phyloP scores from a whole-genome alignment of 1,140 invertebrate genomes.

The Brachionus koreanus region DNA sequence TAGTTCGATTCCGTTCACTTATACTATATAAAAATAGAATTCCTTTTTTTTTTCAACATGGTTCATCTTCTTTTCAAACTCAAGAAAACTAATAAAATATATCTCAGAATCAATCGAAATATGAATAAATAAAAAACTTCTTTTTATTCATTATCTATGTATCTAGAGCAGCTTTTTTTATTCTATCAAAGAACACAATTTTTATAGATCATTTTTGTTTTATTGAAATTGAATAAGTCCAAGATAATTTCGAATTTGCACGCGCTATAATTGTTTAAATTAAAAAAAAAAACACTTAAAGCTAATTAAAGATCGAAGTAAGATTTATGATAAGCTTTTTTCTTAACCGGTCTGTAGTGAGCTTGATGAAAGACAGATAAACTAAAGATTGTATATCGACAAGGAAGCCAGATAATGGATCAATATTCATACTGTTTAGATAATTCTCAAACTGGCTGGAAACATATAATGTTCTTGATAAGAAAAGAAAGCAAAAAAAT shows the following conservation, averaged over 20 bases:
- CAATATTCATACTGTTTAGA: slow-evolving; percentile 4
- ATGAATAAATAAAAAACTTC: neutral
- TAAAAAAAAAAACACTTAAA: neutral
- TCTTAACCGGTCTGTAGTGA: neutral
- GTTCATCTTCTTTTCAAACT: neutral
- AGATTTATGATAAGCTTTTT: slow-evolving; percentile 6
- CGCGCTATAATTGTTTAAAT: neutral
- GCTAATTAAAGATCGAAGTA: neutral
- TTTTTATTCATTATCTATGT: slow-evolving; percentile 35
- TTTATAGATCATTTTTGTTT: slow-evolving; percentile 10
- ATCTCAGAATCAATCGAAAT: neutral
- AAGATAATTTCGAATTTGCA: neutral
- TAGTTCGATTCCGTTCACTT: neutral
- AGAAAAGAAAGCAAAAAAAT: neutral
- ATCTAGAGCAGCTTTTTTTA: slow-evolving; percentile 32
- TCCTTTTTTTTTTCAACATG: neutral
- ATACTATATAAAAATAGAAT: neutral
- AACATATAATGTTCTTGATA: neutral
- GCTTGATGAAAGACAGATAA: slow-evolving; percentile 15
- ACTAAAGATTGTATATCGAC: neutral
- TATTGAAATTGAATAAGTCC: neutral
- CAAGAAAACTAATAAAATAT: neutral
- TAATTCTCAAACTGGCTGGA: slow-evolving; percentile 26
- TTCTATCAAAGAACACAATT: neutral
- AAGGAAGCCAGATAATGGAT: slow-evolving; percentile 10